Evolutionary conservation across 2,888 invertebrate genomes (phyloP).

Genomic region (Electrophaes corylata): DNA sequence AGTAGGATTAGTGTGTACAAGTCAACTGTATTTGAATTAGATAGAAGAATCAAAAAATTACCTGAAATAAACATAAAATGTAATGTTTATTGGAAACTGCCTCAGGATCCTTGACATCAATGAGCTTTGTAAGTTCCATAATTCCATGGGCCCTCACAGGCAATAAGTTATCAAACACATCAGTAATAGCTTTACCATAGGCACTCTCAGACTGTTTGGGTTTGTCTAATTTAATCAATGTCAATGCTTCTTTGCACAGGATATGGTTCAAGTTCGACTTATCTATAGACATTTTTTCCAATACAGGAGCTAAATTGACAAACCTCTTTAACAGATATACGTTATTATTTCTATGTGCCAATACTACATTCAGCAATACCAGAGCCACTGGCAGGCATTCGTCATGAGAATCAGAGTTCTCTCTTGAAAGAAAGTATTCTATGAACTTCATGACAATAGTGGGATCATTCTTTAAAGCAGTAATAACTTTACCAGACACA

Average conservation of each 20-base stretch:
- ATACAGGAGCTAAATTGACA: constrained; percentile 16
- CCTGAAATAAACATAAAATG: constrained; percentile 89
- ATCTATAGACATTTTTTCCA: constrained; percentile 54
- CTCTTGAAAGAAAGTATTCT: constrained; percentile 66
- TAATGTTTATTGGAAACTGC: constrained; percentile 86
- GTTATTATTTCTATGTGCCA: constrained; percentile 57
- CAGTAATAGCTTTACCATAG: constrained; percentile 86
- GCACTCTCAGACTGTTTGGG: constrained; percentile 56
- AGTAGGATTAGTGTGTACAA: too few species aligned
- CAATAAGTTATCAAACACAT: constrained; percentile 88
- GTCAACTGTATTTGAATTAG: too few species aligned
- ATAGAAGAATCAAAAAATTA: constrained; percentile 50
- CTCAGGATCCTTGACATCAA: constrained; percentile 86
- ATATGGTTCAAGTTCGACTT: constrained; percentile 56
- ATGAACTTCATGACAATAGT: constrained; percentile 75
- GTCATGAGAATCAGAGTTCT: constrained; percentile 50
- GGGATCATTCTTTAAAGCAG: constrained; percentile 71
- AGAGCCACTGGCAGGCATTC: constrained; percentile 74
- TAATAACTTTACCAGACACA: constrained; percentile 69
- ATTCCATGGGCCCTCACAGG: constrained; percentile 94
- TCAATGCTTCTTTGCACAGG: constrained; percentile 66
- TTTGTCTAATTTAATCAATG: constrained; percentile 54
- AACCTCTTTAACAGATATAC: constrained; percentile 14
- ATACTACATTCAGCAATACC: constrained; percentile 69
- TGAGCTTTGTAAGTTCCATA: constrained; percentile 88